These are phyloP conservation scores for Porites evermanni DNA, from an alignment of 92 coral and sea anemone species.

Conservation along the genomic window DNA sequence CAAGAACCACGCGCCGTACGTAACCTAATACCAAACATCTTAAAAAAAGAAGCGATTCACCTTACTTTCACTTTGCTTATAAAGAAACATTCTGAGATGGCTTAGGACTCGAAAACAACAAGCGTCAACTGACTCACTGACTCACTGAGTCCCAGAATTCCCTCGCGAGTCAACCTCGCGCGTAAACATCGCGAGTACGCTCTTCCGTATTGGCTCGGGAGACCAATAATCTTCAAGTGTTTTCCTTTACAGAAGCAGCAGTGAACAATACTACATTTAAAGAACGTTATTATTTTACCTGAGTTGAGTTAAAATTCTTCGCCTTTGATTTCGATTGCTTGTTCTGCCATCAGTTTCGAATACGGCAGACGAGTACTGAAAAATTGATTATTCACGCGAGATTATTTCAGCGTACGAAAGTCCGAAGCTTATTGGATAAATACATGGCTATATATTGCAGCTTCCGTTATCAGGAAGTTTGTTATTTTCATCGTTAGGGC, in stretches of 20 bases:
- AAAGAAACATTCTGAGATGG: not conserved
- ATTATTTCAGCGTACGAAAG: constrained; percentile 1
- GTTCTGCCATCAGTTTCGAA: not conserved
- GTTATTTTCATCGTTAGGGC: constrained; percentile 26
- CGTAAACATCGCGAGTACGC: not conserved
- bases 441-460: constrained; percentile 28
- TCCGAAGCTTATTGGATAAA: constrained; percentile 13
- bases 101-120: too few species aligned
- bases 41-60: not conserved
- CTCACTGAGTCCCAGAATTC: not conserved
- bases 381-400: constrained; percentile 4
- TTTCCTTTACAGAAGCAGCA: not conserved
- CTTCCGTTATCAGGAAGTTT: constrained; percentile 31
- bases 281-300: constrained; percentile 6
- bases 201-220: constrained; percentile 4
- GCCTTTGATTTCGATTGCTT: not conserved
- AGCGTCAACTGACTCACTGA: too few species aligned
- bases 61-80: not conserved
- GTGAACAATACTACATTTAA: not conserved
- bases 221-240: not conserved
- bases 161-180: not conserved
- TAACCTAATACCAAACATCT: too few species aligned
- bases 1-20: constrained; percentile 20
- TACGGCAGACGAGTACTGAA: not conserved
- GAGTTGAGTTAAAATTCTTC: constrained; percentile 3